phyloP scores from a whole-genome alignment of 2,797 vertebrate genomes.

The Coluber constrictor region DNA sequence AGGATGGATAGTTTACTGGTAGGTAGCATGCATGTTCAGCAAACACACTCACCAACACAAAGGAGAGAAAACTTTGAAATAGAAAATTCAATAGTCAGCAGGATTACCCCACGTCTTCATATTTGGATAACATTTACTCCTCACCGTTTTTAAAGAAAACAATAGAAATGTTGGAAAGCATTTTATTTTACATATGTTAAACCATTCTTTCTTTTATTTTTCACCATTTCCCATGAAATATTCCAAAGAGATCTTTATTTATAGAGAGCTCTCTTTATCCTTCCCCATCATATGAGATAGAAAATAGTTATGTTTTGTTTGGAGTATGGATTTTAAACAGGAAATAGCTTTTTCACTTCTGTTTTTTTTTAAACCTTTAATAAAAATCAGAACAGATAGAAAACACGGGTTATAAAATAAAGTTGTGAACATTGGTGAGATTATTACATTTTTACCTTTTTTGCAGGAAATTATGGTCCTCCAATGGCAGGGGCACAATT shows the following conservation, averaged over 20 bases:
- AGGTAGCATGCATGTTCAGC: not conserved
- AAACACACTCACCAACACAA: not conserved
- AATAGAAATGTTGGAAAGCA: not conserved
- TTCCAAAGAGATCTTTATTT: not conserved
- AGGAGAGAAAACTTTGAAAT: not conserved
- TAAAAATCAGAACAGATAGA: slow-evolving; percentile 8
- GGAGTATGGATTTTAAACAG: not conserved
- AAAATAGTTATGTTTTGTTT: not conserved
- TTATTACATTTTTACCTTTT: not conserved
- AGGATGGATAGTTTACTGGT: not conserved
- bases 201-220: not conserved
- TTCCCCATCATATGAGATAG: not conserved
- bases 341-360: not conserved
- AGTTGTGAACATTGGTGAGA: not conserved
- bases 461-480: slow-evolving; percentile 79
- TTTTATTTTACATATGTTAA: not conserved
- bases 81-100: not conserved
- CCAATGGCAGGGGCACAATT: slow-evolving; percentile 79
- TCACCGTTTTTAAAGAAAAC: not conserved
- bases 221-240: not conserved
- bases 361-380: not conserved
- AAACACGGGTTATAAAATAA: not conserved
- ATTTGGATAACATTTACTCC: not conserved
- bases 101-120: not conserved
- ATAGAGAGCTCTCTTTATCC: too few species aligned